phyloP scores from a whole-genome alignment of 1,140 invertebrate species.

The Macrosteles quadrilineatus region DNA sequence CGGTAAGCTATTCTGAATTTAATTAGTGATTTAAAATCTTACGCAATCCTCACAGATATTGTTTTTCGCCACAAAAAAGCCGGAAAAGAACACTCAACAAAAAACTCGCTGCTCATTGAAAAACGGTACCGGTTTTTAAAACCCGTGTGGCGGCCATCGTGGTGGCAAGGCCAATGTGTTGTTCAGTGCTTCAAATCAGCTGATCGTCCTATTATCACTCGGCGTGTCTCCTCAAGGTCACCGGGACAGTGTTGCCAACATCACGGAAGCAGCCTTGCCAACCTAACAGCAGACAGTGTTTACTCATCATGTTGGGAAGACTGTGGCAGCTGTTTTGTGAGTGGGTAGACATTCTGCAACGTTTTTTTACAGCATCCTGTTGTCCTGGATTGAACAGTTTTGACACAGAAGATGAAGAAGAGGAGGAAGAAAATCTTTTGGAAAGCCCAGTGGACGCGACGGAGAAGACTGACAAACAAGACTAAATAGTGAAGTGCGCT shows the following conservation, averaged over 20 bases:
- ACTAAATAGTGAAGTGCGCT: not conserved
- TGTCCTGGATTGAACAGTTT: conserved; percentile 3
- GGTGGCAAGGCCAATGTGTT: no score
- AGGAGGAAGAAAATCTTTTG: not conserved
- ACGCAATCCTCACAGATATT: no score
- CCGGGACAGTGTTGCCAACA: not conserved
- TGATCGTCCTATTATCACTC: not conserved
- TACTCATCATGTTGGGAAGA: not conserved
- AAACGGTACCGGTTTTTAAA: no score
- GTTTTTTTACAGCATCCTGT: conserved; percentile 1
- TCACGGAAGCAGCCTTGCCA: not conserved
- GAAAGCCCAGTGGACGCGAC: not conserved
- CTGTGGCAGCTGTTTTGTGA: not conserved
- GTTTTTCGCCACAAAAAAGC: no score
- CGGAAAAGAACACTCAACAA: no score
- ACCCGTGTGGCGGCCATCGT: no score
- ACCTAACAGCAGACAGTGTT: not conserved
- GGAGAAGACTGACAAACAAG: not conserved
- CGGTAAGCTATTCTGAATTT: no score
- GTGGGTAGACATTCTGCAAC: not conserved
- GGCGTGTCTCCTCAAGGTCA: not conserved
- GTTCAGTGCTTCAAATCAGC: not conserved
- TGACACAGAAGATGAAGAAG: not conserved
- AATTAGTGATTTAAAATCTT: no score
- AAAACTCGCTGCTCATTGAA: no score